Base-by-base conservation (phyloP, 2,888 invertebrate species). In the Conus canariensis region DNA sequence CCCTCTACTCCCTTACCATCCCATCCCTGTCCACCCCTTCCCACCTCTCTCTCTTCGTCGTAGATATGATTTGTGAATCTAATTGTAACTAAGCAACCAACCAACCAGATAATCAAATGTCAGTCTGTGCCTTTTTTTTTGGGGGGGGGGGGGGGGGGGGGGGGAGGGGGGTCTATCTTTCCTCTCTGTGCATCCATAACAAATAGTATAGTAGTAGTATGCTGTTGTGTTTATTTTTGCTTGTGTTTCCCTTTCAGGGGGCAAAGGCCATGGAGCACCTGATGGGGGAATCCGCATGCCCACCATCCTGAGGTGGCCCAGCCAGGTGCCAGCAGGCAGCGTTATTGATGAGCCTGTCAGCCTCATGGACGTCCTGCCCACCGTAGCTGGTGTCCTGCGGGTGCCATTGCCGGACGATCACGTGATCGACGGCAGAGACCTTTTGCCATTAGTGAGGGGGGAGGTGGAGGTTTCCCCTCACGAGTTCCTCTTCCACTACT, bases 231-330 rank as follows among this genome's bases (percentile, higher is more conserved):
- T 30, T 30, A 30, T 30, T 30, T 30, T 30, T 30, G 30, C 2
- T 30, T 30, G 30, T 30, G 30, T 30, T 30, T 30, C 30, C 82
- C 80, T 90, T 83, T n/a, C 58, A 95, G 95, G 96, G 25, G 95
- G 96, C 10, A 96, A 96, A 93, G 92, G 93, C 19, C 95, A 96
- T 90, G 96, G 95, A 59, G 94, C 94, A 7, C 94, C 94, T 70
- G 96, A 96, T 91, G 96, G 96, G 14, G 96, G 96, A 19, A 95
- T 96, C 60, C 94, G 96, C 58, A 96, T 96, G 56, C 96, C 96
- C 7, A 93, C 95, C 4, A 90, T 95, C 22, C 91, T 95, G 25
- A 92, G 94, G 67, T 96, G 95, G 95, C 95, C 96, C 12, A 94
- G 93, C 7, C 90, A 91, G 19, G 90, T 96, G 16, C 91, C 94